Evolutionary conservation across 64 coral and sea anemone genomes (phyloP).

Genomic region (Pocillopora verrucosa): DNA sequence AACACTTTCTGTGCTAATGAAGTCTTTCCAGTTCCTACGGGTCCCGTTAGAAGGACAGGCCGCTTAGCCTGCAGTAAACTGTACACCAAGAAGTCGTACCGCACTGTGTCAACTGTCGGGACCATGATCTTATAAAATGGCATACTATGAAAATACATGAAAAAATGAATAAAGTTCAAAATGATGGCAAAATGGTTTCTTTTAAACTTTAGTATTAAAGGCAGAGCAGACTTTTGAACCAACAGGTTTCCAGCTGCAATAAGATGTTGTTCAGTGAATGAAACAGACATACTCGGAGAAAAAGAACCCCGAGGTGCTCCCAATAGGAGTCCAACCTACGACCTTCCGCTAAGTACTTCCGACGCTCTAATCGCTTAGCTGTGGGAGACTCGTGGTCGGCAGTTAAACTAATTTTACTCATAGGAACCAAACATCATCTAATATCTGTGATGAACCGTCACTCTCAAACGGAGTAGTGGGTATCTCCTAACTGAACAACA

Average conservation of each 20-base stretch:
- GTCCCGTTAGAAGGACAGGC: constrained; percentile 89
- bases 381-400: too few relatives aligned
- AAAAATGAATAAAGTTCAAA: neutral
- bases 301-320: too few relatives aligned
- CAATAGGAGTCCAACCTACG: too few relatives aligned
- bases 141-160: constrained; percentile 33
- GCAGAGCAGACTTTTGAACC: too few relatives aligned
- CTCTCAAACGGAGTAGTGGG: neutral
- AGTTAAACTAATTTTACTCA: too few relatives aligned
- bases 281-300: too few relatives aligned
- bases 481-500: neutral
- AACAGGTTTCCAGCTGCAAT: too few relatives aligned
- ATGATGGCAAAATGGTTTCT: neutral
- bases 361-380: too few relatives aligned
- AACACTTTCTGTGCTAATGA: constrained; percentile 94
- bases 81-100: constrained; percentile 98
- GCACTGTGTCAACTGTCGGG: constrained; percentile 96
- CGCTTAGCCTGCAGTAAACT: constrained; percentile 94
- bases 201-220: too few relatives aligned
- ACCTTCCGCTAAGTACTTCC: too few relatives aligned
- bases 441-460: neutral
- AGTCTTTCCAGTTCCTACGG: constrained; percentile 96
- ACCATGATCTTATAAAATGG: constrained; percentile 99
- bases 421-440: neutral
- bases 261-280: too few relatives aligned